Conservation (phyloP, 2,888 invertebrate species). For the Pseudolycoriella hygida region DNA sequence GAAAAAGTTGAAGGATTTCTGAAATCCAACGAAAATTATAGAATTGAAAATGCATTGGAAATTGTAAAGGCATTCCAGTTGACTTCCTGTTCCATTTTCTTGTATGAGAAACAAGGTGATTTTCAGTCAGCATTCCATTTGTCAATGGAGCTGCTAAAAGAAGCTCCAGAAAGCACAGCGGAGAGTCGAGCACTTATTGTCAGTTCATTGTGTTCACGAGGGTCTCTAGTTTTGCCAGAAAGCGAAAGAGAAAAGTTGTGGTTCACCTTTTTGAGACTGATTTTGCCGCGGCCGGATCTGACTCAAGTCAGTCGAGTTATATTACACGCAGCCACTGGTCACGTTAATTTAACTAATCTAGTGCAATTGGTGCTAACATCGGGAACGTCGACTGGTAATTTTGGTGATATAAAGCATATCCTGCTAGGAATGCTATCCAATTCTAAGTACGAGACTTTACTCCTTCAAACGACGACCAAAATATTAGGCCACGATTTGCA, state of each 20-base stretch:
- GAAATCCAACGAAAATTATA: conserved; percentile 35
- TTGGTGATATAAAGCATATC: conserved; percentile 42
- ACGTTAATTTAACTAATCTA: conserved; percentile 36
- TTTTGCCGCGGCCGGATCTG: conserved; percentile 26
- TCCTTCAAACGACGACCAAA: conserved; percentile 47
- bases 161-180: conserved; percentile 13
- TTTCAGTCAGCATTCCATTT: conserved; percentile 51
- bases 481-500: conserved; percentile 53
- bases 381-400: conserved; percentile 31
- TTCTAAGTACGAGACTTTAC: conserved; percentile 54
- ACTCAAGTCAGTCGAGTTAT: conserved; percentile 29
- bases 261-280: conserved; percentile 30
- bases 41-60: conserved; percentile 42
- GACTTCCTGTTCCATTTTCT: conserved; percentile 47
- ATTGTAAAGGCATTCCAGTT: conserved; percentile 43
- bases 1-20: conserved; percentile 35
- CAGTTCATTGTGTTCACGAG: conserved; percentile 28
- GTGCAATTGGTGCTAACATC: conserved; percentile 38
- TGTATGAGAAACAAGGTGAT: conserved; percentile 59
- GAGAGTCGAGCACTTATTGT: conserved; percentile 17
- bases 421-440: conserved; percentile 53
- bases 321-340: conserved; percentile 35
- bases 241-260: conserved; percentile 32
- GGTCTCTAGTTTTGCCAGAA: conserved; percentile 28
- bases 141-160: conserved; percentile 30